These are phyloP conservation scores for Tokudaia tokunoshimensis DNA, from an alignment of 2,797 vertebrate species.

Conservation along the genomic window DNA sequence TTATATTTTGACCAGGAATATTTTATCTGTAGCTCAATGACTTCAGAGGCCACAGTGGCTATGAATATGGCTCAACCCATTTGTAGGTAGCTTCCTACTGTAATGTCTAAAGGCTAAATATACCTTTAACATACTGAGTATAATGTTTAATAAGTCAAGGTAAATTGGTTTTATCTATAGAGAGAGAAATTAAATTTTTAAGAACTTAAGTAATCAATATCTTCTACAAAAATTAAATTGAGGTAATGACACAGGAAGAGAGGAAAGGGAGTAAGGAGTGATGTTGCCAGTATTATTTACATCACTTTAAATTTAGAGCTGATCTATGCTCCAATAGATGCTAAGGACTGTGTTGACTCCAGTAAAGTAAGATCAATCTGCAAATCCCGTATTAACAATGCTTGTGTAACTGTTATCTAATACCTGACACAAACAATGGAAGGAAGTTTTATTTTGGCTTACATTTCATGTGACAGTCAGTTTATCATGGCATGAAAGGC, in stretches of 20 bases:
- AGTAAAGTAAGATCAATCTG: background rate
- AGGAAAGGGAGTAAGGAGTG: background rate
- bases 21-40: background rate
- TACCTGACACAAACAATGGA: background rate
- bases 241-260: background rate
- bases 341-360: background rate
- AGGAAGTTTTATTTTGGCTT: background rate
- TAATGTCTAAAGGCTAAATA: background rate
- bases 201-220: background rate
- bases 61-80: background rate
- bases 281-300: background rate
- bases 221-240: background rate
- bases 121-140: background rate
- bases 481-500: background rate
- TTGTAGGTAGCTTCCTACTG: background rate
- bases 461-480: background rate
- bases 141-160: background rate
- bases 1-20: background rate
- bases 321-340: background rate
- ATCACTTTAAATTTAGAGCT: background rate
- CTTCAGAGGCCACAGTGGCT: background rate
- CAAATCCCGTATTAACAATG: background rate
- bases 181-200: slow-evolving; percentile 5
- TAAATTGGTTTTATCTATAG: slow-evolving; percentile 2
- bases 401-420: background rate